Percentiles rank a stretch among this genome's conserved stretches.
These are phyloP conservation scores for Paramormyrops hopkinsi DNA, from an alignment of 2,797 vertebrate genomes.

Conservation along the genomic window DNA sequence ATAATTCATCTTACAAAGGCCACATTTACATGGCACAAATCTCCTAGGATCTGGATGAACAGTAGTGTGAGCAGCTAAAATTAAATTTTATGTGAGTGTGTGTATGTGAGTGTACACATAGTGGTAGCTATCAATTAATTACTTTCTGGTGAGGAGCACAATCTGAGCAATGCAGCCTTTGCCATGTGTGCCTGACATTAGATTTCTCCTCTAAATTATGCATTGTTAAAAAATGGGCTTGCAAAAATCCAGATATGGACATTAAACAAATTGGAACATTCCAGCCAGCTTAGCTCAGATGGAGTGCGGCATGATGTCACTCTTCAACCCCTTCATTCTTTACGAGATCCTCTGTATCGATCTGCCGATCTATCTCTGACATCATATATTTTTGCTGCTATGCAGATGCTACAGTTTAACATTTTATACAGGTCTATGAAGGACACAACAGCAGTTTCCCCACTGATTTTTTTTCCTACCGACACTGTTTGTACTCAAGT, in stretches of 20 bases:
- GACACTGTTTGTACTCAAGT: neutral
- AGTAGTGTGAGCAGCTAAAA: neutral
- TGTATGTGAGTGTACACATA: neutral
- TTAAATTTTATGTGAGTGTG: neutral
- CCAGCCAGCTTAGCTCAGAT: neutral
- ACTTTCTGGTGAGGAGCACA: neutral
- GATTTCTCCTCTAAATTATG: neutral
- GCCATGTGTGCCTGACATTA: neutral
- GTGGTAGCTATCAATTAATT: neutral
- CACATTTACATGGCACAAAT: neutral
- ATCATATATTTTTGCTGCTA: neutral
- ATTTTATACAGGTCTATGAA: neutral
- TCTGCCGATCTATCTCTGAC: neutral
- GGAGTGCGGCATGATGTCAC: neutral
- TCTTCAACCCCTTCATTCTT: neutral
- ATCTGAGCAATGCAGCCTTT: neutral
- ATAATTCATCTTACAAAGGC: slow-evolving; percentile 15
- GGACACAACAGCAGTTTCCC: neutral
- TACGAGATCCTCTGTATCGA: slow-evolving; percentile 14
- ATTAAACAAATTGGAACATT: slow-evolving; percentile 13
- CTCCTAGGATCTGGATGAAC: neutral
- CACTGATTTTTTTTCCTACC: neutral
- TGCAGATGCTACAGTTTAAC: neutral
- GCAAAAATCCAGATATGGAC: neutral
- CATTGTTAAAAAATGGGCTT: neutral